A percentile compares a stretch with the other conserved stretches of the same genome.
These are phyloP conservation scores for Lanistes nyassanus DNA, from an alignment of 1,140 invertebrate species.

Conservation along the genomic window DNA sequence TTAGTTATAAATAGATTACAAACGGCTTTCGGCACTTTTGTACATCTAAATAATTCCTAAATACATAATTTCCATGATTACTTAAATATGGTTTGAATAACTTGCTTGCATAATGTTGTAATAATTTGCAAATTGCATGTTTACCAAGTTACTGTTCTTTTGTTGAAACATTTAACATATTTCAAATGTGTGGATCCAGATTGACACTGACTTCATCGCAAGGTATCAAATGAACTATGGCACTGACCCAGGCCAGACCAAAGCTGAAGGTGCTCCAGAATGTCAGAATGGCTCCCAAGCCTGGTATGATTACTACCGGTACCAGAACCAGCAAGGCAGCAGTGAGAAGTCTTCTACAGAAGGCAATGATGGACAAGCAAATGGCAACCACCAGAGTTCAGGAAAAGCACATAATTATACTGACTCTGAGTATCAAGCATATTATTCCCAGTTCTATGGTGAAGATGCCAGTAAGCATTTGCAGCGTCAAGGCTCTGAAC, in stretches of 20 bases:
- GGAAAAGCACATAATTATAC: slow-evolving; percentile 39
- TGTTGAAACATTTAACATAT: neutral
- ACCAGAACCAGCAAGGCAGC: slow-evolving; percentile 38
- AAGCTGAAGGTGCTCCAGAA: slow-evolving; percentile 12
- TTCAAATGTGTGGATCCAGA: slow-evolving; percentile 64
- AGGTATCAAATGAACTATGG: slow-evolving; percentile 96
- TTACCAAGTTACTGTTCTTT: neutral
- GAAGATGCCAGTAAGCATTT: slow-evolving; percentile 36
- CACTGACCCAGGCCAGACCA: slow-evolving; percentile 67
- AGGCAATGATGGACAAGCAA: slow-evolving; percentile 14
- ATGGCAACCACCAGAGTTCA: slow-evolving; percentile 31
- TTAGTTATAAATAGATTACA: neutral
- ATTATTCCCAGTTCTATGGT: slow-evolving; percentile 45
- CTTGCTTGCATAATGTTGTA: neutral
- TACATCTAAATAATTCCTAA: too few species aligned
- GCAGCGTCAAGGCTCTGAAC: slow-evolving; percentile 27
- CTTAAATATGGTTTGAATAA: neutral
- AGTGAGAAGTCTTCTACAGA: slow-evolving; percentile 20
- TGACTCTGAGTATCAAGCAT: slow-evolving; percentile 35
- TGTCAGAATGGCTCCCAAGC: slow-evolving; percentile 38
- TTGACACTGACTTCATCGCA: slow-evolving; percentile 97
- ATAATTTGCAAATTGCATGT: neutral
- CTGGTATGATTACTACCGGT: slow-evolving; percentile 49
- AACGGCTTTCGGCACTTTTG: too few species aligned
- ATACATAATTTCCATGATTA: neutral